A percentile compares a stretch with the other conserved stretches of the same genome.
Conservation (phyloP, 1,140 invertebrate species). For the Wiebesia pumilae region DNA sequence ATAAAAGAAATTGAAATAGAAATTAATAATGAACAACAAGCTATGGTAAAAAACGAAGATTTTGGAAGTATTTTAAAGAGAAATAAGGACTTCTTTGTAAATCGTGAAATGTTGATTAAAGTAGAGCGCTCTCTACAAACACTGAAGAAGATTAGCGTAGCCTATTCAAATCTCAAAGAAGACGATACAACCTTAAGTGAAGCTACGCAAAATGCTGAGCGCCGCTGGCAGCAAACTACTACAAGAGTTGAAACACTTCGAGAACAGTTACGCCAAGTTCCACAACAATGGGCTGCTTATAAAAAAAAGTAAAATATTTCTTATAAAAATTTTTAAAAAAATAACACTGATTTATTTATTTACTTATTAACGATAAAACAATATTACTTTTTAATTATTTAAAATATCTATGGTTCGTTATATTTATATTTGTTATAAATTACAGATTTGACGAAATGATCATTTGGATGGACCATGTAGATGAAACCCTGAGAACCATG, state of each 20-base stretch:
- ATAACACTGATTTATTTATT: too few species aligned
- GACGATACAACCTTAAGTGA: constrained; percentile 80
- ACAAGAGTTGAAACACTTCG: constrained; percentile 83
- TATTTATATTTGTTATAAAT: constrained; percentile 15
- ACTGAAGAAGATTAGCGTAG: constrained; percentile 82
- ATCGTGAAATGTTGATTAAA: constrained; percentile 81
- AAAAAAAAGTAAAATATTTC: constrained; percentile 79
- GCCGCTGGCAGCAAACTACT: constrained; percentile 84
- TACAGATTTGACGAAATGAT: constrained; percentile 86
- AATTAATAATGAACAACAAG: constrained; percentile 88
- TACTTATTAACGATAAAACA: not conserved
- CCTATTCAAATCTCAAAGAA: constrained; percentile 80
- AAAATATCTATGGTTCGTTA: not conserved
- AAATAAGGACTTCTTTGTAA: constrained; percentile 86
- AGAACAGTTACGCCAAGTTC: constrained; percentile 88
- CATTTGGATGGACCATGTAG: constrained; percentile 93
- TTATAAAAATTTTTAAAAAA: not conserved
- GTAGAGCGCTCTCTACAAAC: constrained; percentile 85
- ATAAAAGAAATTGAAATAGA: constrained; percentile 93
- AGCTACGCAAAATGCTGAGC: constrained; percentile 80
- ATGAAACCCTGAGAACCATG: constrained; percentile 87
- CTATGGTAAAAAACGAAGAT: constrained; percentile 90
- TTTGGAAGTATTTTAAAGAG: constrained; percentile 84
- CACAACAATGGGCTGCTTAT: constrained; percentile 92
- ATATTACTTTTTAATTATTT: constrained; percentile 26